Base-by-base conservation (phyloP, 2,113 vertebrate genomes). In the Perca flavescens region DNA sequence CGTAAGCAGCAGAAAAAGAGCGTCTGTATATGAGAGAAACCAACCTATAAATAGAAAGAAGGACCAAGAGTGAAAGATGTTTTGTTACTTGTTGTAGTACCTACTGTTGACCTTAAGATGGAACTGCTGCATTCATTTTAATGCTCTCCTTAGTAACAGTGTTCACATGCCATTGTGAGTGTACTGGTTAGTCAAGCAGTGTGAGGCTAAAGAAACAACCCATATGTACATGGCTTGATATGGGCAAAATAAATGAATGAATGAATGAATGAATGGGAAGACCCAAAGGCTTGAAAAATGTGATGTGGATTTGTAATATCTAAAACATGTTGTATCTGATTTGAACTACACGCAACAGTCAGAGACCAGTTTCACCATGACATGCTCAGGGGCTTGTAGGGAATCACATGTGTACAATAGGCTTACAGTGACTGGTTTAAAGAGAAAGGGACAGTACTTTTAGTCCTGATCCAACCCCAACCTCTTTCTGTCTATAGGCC, bases 91-190 rank as follows among this genome's bases (percentile, higher is more conserved):
- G 62, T 54, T 92, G 95, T 68, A 95, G 90, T 95, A 93, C 92
- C 87, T 28, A 2, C 19, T 11, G 4, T 0, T 82, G 68, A 77
- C 95, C 95, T 92, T 91, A 78, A 95, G 95, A 94, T 95, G 95
- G 95, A 88, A 90, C 90, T 93, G 89, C 89, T 94, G 93, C 90
- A 94, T 89, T 92, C 92, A 89, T 91, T 93, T 93, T 94, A 87
- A 79, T 78, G 52, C 36, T 66, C 21, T 80, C 62, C 25, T 22
- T 17, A 28, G 9, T 31, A 10, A 69, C 22, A 66, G 25, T 31
- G 25, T 56, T 73, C 47, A 75, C 70, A 74, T 75, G 72, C 22
- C 36, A 73, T 7, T 66, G 36, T 49, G 67, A 79, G 64, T 63
- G 3, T 17, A 56, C 34, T 54, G 57, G 31, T 34, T 15, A 46